These are phyloP conservation scores for Crioceris asparagi DNA, from an alignment of 2,888 invertebrate species.

Conservation along the genomic window DNA sequence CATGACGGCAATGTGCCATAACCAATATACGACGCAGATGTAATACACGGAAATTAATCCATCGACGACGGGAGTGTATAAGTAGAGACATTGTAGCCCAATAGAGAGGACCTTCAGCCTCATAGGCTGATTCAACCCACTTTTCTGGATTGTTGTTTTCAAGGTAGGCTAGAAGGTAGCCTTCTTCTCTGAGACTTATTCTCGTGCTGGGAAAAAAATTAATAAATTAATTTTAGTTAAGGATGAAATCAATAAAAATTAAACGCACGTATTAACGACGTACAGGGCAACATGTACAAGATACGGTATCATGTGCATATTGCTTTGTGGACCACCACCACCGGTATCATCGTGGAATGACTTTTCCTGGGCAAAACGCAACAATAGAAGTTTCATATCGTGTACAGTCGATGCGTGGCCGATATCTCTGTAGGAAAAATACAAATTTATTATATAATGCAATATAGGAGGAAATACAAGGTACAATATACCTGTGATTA, in stretches of 20 bases:
- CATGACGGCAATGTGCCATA: slow-evolving; percentile 63
- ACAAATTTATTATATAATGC: neutral
- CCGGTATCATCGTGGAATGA: slow-evolving; percentile 97
- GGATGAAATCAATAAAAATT: neutral
- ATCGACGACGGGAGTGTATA: slow-evolving; percentile 65
- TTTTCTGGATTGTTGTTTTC: slow-evolving; percentile 51
- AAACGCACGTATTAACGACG: slow-evolving; percentile 73
- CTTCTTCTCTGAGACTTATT: slow-evolving; percentile 66
- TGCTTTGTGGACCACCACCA: slow-evolving; percentile 92
- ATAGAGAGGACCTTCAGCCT: slow-evolving; percentile 88
- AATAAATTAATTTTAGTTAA: too few relatives aligned
- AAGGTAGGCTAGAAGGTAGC: slow-evolving; percentile 62
- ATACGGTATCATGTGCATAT: slow-evolving; percentile 94
- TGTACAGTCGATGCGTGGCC: slow-evolving; percentile 76
- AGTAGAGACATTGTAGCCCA: slow-evolving; percentile 72
- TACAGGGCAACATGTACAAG: slow-evolving; percentile 90
- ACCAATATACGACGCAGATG: slow-evolving; percentile 69
- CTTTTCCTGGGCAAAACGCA: slow-evolving; percentile 86
- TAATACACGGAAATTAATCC: slow-evolving; percentile 59
- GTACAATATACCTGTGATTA: slow-evolving; percentile 40
- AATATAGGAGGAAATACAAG: neutral
- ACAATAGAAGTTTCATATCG: slow-evolving; percentile 80
- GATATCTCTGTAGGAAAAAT: slow-evolving; percentile 53
- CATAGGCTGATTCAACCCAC: slow-evolving; percentile 74
- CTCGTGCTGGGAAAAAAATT: slow-evolving; percentile 47